Evolutionary conservation across 2,888 invertebrate genomes (phyloP).

Genomic region (Brachyptera risi): DNA sequence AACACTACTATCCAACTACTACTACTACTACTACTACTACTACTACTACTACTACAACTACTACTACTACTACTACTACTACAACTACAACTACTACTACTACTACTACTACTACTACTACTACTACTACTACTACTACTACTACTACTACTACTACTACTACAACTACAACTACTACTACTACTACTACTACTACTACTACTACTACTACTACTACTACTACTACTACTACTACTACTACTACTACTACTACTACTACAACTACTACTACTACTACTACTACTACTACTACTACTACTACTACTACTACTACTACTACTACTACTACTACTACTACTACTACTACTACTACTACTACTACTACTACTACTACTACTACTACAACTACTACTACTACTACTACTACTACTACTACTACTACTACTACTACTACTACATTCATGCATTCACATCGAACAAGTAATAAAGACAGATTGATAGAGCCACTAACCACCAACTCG

Average conservation of each 20-base stretch:
- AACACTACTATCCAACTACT: no score
- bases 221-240: constrained; percentile 14
- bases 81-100: constrained; percentile 11
- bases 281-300: no score
- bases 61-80: constrained; percentile 13
- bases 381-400: no score
- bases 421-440: no score
- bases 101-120: constrained; percentile 10
- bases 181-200: constrained; percentile 13
- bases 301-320: no score
- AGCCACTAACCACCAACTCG: no score
- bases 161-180: constrained; percentile 11
- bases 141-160: constrained; percentile 10
- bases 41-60: constrained; percentile 13
- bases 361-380: no score
- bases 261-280: no score
- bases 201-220: constrained; percentile 10
- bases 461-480: no score
- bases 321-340: no score
- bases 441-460: neutral
- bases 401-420: no score
- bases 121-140: constrained; percentile 10
- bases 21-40: constrained; percentile 11
- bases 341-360: no score
- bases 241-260: constrained; percentile 12